Conservation (phyloP, 2,888 invertebrate species). For the Masnerella sp. region DNA sequence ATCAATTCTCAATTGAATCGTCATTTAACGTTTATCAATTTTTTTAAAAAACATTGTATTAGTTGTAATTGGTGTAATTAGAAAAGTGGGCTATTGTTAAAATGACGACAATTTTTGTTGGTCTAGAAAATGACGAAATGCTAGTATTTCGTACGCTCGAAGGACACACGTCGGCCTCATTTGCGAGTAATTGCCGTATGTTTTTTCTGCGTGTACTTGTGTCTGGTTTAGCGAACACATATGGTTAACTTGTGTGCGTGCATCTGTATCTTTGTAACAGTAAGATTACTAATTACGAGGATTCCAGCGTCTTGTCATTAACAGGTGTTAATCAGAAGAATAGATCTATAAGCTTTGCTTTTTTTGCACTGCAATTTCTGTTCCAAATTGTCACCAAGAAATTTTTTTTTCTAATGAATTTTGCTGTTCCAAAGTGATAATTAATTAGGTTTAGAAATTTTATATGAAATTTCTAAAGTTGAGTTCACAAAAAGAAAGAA, state of each 20-base stretch:
- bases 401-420: too few relatives aligned
- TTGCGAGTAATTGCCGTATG: conserved; percentile 59
- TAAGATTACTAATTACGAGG: conserved; percentile 57
- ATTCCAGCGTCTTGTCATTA: conserved; percentile 49
- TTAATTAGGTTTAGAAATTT: too few relatives aligned
- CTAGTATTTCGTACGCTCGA: conserved; percentile 59
- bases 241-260: conserved; percentile 22
- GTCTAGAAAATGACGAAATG: conserved; percentile 53
- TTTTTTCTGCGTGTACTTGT: conserved; percentile 49
- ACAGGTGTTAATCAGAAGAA: conserved; percentile 43
- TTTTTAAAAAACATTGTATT: neutral
- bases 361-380: too few relatives aligned
- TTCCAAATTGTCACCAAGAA: too few relatives aligned
- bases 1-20: too few relatives aligned
- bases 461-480: too few relatives aligned
- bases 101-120: conserved; percentile 48
- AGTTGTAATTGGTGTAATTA: too few relatives aligned
- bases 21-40: too few relatives aligned
- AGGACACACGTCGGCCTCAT: conserved; percentile 59
- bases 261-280: conserved; percentile 47
- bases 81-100: too few relatives aligned
- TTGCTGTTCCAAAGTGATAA: too few relatives aligned
- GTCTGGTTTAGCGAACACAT: conserved; percentile 9
- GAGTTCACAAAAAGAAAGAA: too few relatives aligned
- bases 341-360: conserved; percentile 31